These are phyloP conservation scores for Drosophila nannoptera DNA, from an alignment of 1,140 invertebrate species.

Conservation along the genomic window DNA sequence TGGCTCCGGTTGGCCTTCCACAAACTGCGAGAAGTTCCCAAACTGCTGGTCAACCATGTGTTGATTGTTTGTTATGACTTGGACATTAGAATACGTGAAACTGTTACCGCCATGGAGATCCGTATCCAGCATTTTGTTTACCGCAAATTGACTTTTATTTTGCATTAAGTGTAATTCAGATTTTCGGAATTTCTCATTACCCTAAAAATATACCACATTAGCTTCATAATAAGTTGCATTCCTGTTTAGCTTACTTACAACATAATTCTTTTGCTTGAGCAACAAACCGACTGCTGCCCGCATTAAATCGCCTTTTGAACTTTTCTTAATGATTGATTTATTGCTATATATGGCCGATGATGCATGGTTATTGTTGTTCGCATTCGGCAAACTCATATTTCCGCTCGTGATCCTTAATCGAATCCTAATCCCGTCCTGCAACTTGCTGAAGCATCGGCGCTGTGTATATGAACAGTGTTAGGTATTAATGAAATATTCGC, in stretches of 20 bases:
- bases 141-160: slow-evolving; percentile 72
- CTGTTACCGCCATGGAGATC: slow-evolving; percentile 74
- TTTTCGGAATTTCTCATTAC: slow-evolving; percentile 71
- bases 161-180: slow-evolving; percentile 74
- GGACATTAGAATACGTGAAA: slow-evolving; percentile 76
- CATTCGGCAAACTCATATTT: slow-evolving; percentile 69
- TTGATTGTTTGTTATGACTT: slow-evolving; percentile 82
- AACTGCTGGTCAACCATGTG: slow-evolving; percentile 82
- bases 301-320: slow-evolving; percentile 70
- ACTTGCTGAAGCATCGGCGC: slow-evolving; percentile 36
- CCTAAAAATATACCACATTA: slow-evolving; percentile 27
- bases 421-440: slow-evolving; percentile 66
- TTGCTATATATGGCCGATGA: slow-evolving; percentile 53
- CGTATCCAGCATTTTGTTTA: slow-evolving; percentile 74
- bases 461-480: slow-evolving; percentile 34
- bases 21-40: slow-evolving; percentile 75
- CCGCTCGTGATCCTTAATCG: slow-evolving; percentile 35
- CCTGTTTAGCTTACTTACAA: slow-evolving; percentile 51
- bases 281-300: slow-evolving; percentile 70
- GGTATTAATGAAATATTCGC: background rate
- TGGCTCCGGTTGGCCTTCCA: slow-evolving; percentile 65
- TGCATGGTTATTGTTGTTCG: slow-evolving; percentile 53
- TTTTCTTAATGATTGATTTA: slow-evolving; percentile 57
- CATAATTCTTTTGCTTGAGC: slow-evolving; percentile 77
- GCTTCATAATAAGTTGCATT: background rate